Evolutionary conservation across 30 jellyfish, hydroid and myxozoan species (phyloP).

Genomic region (Aurelia sp.): DNA sequence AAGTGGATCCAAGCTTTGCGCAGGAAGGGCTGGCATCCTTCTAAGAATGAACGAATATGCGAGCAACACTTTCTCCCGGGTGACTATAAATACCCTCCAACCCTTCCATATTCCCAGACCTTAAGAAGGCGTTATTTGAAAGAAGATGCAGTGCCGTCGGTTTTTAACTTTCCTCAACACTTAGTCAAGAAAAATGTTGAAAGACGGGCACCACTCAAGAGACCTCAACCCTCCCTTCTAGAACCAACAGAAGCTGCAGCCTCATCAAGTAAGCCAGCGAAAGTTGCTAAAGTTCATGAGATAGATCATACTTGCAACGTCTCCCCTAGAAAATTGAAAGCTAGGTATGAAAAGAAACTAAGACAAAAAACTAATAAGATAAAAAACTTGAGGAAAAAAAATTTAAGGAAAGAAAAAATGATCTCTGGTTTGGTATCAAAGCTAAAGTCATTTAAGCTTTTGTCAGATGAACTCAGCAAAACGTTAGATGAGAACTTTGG

Average conservation of each 20-base stretch:
- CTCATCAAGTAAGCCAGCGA: too few relatives aligned
- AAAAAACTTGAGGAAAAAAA: background rate
- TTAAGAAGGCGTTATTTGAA: background rate
- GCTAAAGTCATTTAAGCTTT: background rate
- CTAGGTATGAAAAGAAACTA: background rate
- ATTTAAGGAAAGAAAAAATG: background rate
- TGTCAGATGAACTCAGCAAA: background rate
- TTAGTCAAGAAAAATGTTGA: background rate
- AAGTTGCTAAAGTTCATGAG: too few relatives aligned
- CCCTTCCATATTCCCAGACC: background rate
- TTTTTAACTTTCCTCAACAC: constrained; percentile 3
- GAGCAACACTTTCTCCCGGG: constrained; percentile 11
- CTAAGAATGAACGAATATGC: background rate
- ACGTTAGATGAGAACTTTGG: background rate
- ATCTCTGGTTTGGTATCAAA: background rate
- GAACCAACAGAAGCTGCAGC: background rate
- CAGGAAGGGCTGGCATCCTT: constrained; percentile 33
- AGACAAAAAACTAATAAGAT: constrained; percentile 6
- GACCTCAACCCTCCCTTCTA: too few relatives aligned
- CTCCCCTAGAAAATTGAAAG: background rate
- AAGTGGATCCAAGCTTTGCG: constrained; percentile 42
- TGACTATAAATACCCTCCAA: constrained; percentile 1
- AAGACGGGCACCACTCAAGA: constrained; percentile 3
- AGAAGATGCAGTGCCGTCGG: constrained; percentile 28
- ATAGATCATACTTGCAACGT: background rate